Base-by-base conservation (phyloP, 1,140 invertebrate species). In the Calephelis nemesis region DNA sequence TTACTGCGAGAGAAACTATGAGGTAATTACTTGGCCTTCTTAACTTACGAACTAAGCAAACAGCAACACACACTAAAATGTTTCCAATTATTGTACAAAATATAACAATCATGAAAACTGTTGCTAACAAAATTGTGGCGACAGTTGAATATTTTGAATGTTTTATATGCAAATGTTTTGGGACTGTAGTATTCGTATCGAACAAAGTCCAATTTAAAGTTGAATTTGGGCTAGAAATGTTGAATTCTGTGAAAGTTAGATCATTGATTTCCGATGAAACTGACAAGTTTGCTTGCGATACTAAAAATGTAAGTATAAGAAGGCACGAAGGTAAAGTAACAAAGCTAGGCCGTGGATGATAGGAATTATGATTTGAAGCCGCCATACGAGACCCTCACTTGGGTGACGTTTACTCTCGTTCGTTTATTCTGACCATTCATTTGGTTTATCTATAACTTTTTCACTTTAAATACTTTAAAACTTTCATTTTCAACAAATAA, bases 1-100 rank as follows among this genome's bases (percentile, higher is more conserved):
- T 97, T 75, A 98, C 95, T 30, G 98, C 98, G 74, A 99, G 92
- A 65, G 96, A 97, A 7, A 98, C 97, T n/a, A 98, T 93, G 47
- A 98, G 92, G 84, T 98, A 97, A 86, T 98, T 98, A 84, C 94
- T 97, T 63, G 95, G 96, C 74, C 94, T 95, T 89, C 94, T 95
- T 79, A 98, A 91, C 82, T 98, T 98, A 71, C 95, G 94, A 65
- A 98, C 97, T 71, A 97, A 94, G 77, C 96, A 96, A 8, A 98
- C 97, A 47, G 97, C 97, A 7, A 98, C 94, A 84, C 94, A 98
- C 78, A 98, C 97, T 65, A 98, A 92, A 62, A 97, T 95, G 88
- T 99, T 99, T 42, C 97, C 97, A 47, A 98, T 93, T 63, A 97
- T 94, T 0, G 97, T 98, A 52, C 94, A 95, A 60, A 97, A 86